Evolutionary conservation across 2,797 vertebrate genomes (phyloP).

Genomic region (Rallus crepitans): DNA sequence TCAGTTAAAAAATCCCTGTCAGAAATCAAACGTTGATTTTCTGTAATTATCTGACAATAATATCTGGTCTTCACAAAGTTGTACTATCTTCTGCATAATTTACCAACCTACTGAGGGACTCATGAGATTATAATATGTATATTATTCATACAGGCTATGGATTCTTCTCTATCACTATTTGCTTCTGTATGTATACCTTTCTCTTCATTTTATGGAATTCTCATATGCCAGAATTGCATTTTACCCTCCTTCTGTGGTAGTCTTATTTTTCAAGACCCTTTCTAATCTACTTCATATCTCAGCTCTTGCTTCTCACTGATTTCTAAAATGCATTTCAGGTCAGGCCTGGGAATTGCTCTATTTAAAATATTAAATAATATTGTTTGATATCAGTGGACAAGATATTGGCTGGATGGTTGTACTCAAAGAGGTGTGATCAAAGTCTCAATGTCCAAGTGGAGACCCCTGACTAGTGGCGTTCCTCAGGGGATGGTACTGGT

Average conservation of each 20-base stretch:
- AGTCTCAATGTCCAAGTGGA: too few relatives aligned
- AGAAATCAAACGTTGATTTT: not conserved
- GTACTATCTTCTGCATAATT: not conserved
- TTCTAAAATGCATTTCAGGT: not conserved
- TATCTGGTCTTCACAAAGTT: not conserved
- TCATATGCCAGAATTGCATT: not conserved
- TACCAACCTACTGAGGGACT: not conserved
- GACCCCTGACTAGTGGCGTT: too few relatives aligned
- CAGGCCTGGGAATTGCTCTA: not conserved
- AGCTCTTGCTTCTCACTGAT: not conserved
- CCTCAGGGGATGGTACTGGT: too few relatives aligned
- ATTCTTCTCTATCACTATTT: not conserved
- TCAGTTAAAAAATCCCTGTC: not conserved
- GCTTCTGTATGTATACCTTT: not conserved
- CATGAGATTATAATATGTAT: not conserved
- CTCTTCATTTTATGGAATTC: not conserved
- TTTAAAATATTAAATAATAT: not conserved
- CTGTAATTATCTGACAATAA: not conserved
- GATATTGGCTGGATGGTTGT: too few relatives aligned
- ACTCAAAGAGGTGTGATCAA: too few relatives aligned
- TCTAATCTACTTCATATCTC: not conserved
- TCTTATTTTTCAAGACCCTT: not conserved
- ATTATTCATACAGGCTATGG: not conserved
- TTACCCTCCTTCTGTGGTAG: not conserved
- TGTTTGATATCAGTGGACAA: not conserved